These are phyloP conservation scores for Oophaga pumilio DNA, from an alignment of 2,113 vertebrate species.

Conservation along the genomic window DNA sequence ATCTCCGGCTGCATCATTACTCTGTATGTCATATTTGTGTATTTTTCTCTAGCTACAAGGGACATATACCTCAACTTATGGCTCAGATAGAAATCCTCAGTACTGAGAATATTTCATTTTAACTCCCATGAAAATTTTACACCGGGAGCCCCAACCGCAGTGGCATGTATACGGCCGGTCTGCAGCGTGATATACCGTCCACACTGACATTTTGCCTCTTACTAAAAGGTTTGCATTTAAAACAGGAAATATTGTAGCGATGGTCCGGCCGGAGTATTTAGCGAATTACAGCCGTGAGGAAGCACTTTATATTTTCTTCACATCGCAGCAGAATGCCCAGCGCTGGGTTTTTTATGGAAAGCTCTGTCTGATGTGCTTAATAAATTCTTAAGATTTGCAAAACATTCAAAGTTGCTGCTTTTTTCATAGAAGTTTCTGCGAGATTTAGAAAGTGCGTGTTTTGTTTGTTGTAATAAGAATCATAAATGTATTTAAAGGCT, in stretches of 20 bases:
- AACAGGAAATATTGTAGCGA: not conserved
- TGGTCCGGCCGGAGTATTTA: not conserved
- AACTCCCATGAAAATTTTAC: not conserved
- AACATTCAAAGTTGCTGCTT: not conserved
- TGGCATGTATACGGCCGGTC: slow-evolving; percentile 40
- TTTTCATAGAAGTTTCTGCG: not conserved
- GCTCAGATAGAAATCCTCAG: not conserved
- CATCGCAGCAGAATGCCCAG: not conserved
- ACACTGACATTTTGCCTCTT: slow-evolving; percentile 12
- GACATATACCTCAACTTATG: slow-evolving; percentile 7
- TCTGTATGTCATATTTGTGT: not conserved
- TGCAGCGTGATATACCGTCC: not conserved
- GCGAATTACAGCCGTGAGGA: not conserved
- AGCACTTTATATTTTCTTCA: slow-evolving; percentile 21
- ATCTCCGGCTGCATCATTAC: not conserved
- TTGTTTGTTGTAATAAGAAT: not conserved
- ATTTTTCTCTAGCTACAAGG: not conserved
- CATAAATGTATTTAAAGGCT: not conserved
- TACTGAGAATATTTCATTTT: slow-evolving; percentile 21
- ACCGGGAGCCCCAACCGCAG: not conserved
- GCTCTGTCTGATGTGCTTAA: not conserved
- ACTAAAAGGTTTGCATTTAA: slow-evolving; percentile 21
- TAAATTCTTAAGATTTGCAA: slow-evolving; percentile 9
- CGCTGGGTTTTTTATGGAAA: not conserved
- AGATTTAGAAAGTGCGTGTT: not conserved